phyloP scores from a whole-genome alignment of 1,140 invertebrate genomes.

The Zaprionus ornatus region DNA sequence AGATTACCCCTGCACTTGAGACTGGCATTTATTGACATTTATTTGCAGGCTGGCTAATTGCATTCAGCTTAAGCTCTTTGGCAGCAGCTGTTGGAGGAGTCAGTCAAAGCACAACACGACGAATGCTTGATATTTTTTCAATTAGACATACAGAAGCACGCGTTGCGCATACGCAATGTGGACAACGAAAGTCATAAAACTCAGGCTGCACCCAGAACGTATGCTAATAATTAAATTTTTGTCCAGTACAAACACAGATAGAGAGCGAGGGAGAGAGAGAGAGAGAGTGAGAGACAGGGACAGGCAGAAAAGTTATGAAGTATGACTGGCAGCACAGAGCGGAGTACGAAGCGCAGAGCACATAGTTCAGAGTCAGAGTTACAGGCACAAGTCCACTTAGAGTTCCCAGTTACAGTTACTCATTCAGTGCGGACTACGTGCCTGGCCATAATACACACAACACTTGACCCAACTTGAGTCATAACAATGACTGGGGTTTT shows the following conservation, averaged over 20 bases:
- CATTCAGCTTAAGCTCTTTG: background rate
- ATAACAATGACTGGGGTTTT: constrained; percentile 40
- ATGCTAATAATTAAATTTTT: constrained; percentile 75
- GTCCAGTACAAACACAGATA: constrained; percentile 49
- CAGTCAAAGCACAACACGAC: constrained; percentile 52
- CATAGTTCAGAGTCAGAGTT: constrained; percentile 21
- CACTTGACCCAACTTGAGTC: constrained; percentile 35
- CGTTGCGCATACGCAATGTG: constrained; percentile 68
- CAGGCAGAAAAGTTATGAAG: constrained; percentile 62
- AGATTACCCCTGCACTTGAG: background rate
- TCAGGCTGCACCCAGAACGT: constrained; percentile 47
- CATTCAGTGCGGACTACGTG: constrained; percentile 47
- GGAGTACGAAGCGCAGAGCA: background rate
- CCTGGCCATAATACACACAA: constrained; percentile 41
- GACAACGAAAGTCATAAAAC: constrained; percentile 62
- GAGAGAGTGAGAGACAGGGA: constrained; percentile 1
- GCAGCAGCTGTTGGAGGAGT: constrained; percentile 53
- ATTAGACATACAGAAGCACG: constrained; percentile 66
- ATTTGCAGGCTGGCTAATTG: constrained; percentile 3
- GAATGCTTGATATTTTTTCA: constrained; percentile 71
- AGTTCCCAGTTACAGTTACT: constrained; percentile 21
- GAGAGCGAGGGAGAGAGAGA: background rate
- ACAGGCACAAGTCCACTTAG: constrained; percentile 27
- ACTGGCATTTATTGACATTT: constrained; percentile 14
- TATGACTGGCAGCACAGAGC: constrained; percentile 44